Evolutionary conservation across 2,113 vertebrate genomes (phyloP).

Genomic region (Heterocephalus glaber): DNA sequence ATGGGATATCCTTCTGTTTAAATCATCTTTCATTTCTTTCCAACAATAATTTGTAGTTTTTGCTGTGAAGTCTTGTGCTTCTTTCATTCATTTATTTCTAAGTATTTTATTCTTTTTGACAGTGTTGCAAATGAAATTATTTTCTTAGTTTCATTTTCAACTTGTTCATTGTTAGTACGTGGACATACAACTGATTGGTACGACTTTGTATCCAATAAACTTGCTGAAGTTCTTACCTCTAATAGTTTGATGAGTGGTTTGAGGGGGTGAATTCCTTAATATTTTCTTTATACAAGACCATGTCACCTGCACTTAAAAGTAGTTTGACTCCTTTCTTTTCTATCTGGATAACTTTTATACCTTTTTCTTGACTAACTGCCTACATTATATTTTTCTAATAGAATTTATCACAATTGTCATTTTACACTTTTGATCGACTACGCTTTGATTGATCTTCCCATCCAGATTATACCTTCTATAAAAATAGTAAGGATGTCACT

Average conservation of each 20-base stretch:
- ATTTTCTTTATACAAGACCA: not conserved
- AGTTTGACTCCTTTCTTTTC: not conserved
- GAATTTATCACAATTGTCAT: not conserved
- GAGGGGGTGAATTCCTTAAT: not conserved
- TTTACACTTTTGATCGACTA: not conserved
- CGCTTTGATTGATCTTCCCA: not conserved
- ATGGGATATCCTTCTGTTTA: not conserved
- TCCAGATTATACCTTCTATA: not conserved
- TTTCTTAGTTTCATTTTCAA: not conserved
- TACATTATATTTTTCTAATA: not conserved
- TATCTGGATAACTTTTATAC: not conserved
- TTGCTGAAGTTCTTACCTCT: not conserved
- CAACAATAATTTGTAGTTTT: not conserved
- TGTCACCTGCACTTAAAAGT: not conserved
- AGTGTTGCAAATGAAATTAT: not conserved
- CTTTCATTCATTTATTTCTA: constrained; percentile 29
- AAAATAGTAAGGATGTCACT: not conserved
- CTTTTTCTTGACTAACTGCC: constrained; percentile 1
- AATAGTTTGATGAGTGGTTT: not conserved
- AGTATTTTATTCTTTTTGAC: not conserved
- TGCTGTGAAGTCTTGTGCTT: not conserved
- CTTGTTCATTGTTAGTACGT: not conserved
- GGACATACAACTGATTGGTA: not conserved
- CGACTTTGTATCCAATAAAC: not conserved
- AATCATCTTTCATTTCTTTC: not conserved